These are phyloP conservation scores for Hyla sarda DNA, from an alignment of 2,113 vertebrate genomes.

Conservation along the genomic window DNA sequence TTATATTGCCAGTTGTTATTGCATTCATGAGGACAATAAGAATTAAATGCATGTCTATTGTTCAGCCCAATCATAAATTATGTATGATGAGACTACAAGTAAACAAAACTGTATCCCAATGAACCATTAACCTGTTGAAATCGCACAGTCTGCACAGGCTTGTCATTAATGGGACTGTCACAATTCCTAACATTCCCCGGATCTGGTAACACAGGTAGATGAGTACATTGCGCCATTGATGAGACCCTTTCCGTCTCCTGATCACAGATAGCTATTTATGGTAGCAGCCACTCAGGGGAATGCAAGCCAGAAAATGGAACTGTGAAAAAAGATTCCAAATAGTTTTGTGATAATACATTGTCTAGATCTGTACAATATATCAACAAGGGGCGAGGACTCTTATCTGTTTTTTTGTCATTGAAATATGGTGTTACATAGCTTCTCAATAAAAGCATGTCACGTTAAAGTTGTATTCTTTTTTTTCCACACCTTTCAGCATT, in stretches of 20 bases:
- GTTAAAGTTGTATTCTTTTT: constrained; percentile 29
- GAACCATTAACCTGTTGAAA: not conserved
- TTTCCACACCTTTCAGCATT: constrained; percentile 11
- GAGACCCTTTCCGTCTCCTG: constrained; percentile 25
- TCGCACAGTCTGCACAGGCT: not conserved
- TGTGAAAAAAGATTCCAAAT: constrained; percentile 39
- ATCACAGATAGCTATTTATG: constrained; percentile 51
- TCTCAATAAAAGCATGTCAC: constrained; percentile 45
- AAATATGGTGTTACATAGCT: constrained; percentile 43
- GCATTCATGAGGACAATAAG: not conserved
- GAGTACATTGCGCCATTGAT: constrained; percentile 38
- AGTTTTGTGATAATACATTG: constrained; percentile 49
- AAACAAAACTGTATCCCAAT: not conserved
- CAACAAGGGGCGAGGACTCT: constrained; percentile 46
- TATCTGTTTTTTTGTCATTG: constrained; percentile 46
- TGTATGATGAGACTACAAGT: not conserved
- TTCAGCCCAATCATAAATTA: not conserved
- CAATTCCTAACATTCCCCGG: not conserved
- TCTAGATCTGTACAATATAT: constrained; percentile 47
- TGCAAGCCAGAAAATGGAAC: constrained; percentile 20
- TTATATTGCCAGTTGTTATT: not conserved
- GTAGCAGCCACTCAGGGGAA: constrained; percentile 27
- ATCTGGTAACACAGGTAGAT: constrained; percentile 24
- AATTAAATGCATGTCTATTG: not conserved
- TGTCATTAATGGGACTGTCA: not conserved